These are phyloP conservation scores for Caranx ignobilis DNA, from an alignment of 2,113 vertebrate species.

Conservation along the genomic window DNA sequence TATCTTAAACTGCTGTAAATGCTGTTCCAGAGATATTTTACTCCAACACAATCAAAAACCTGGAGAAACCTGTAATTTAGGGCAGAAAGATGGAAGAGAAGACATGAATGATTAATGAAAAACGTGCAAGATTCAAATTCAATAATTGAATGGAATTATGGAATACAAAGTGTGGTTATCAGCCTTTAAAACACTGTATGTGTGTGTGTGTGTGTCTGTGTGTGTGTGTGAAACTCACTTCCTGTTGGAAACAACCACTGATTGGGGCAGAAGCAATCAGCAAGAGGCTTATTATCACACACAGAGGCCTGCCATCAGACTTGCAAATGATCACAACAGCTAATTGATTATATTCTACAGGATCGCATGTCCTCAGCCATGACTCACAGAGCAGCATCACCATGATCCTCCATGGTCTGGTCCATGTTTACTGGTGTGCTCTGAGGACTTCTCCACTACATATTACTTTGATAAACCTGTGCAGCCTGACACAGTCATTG, in stretches of 20 bases:
- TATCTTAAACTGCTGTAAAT: no score
- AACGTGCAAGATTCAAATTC: neutral
- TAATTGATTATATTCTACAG: constrained; percentile 60
- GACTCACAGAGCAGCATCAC: constrained; percentile 24
- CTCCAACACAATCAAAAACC: neutral
- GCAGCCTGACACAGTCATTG: constrained; percentile 11
- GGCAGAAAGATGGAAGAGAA: neutral
- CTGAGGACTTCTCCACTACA: constrained; percentile 17
- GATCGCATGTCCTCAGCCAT: constrained; percentile 38
- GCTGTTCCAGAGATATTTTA: neutral
- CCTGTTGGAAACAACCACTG: constrained; percentile 43
- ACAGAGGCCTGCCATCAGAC: constrained; percentile 40
- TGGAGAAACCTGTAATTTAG: neutral
- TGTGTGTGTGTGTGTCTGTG: constrained; percentile 1
- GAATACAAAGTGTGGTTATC: constrained; percentile 5
- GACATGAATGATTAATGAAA: neutral
- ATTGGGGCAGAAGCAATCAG: constrained; percentile 63
- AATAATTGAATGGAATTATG: neutral
- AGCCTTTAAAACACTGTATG: neutral
- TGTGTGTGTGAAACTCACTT: neutral
- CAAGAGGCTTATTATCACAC: constrained; percentile 48
- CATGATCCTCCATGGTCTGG: neutral
- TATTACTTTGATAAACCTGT: neutral
- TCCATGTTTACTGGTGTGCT: neutral
- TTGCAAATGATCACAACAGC: constrained; percentile 54